Conservation (phyloP, 2,888 invertebrate genomes). For the Nomada ruficornis region DNA sequence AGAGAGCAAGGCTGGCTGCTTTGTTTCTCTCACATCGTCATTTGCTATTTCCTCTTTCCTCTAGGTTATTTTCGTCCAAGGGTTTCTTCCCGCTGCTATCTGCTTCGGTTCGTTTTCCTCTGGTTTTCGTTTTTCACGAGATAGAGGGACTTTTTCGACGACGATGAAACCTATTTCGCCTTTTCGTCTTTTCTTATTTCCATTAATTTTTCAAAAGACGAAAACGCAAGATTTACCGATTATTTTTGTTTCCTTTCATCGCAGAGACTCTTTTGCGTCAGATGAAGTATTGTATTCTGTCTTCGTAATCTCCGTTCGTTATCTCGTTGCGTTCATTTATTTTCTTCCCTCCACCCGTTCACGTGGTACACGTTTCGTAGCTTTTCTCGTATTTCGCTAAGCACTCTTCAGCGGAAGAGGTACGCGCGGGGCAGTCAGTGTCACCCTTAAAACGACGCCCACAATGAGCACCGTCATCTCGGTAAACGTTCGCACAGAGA, state of each 20-base stretch:
- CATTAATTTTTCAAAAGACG: background rate
- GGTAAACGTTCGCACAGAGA: slow-evolving; percentile 69
- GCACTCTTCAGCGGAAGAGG: slow-evolving; percentile 42
- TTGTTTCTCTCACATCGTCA: slow-evolving; percentile 20
- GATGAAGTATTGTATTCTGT: background rate
- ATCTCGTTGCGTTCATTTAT: background rate
- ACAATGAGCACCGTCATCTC: slow-evolving; percentile 67
- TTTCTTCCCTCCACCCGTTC: slow-evolving; percentile 7
- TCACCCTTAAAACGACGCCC: slow-evolving; percentile 66
- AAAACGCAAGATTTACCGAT: background rate
- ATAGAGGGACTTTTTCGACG: slow-evolving; percentile 24
- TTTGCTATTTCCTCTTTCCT: slow-evolving; percentile 25
- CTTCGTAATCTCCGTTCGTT: slow-evolving; percentile 45
- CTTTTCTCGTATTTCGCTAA: slow-evolving; percentile 40
- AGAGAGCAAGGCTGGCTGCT: slow-evolving; percentile 18
- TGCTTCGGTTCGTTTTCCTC: slow-evolving; percentile 12
- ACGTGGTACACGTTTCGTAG: slow-evolving; percentile 13
- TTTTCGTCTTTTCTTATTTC: background rate
- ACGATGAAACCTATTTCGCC: background rate
- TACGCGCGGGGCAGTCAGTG: slow-evolving; percentile 25
- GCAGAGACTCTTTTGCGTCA: background rate
- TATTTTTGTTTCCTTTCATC: background rate
- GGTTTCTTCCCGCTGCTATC: background rate
- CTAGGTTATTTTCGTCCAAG: slow-evolving; percentile 7
- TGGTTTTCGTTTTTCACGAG: background rate